A percentile compares a stretch with the other conserved stretches of the same genome.
These are phyloP conservation scores for Macrotis lagotis DNA, from an alignment of 2,113 vertebrate genomes.

Conservation along the genomic window DNA sequence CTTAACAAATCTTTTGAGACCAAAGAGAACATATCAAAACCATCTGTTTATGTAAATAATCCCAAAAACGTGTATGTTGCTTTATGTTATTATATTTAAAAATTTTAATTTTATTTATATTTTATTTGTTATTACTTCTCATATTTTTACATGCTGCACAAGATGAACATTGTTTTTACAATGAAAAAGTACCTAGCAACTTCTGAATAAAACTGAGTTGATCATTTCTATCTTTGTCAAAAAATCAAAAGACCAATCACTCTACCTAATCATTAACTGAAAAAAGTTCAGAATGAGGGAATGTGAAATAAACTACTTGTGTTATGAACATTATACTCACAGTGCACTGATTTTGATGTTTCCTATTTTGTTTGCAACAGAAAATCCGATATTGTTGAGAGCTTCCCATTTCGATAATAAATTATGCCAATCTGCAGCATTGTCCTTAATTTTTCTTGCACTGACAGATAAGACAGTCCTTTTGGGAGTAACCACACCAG, in stretches of 20 bases:
- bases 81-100: not conserved
- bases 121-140: no score
- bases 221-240: not conserved
- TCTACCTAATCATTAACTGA: not conserved
- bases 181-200: not conserved
- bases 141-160: not conserved
- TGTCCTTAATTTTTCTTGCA: constrained; percentile 94
- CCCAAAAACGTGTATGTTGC: not conserved
- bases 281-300: not conserved
- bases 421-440: constrained; percentile 97
- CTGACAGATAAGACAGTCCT: constrained; percentile 89
- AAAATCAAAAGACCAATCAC: not conserved
- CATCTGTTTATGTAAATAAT: not conserved
- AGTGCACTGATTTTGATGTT: constrained; percentile 85
- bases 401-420: constrained; percentile 93
- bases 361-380: constrained; percentile 84
- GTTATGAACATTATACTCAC: constrained; percentile 80
- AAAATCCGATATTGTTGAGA: constrained; percentile 88
- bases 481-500: constrained; percentile 80
- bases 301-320: not conserved
- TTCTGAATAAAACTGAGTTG: not conserved
- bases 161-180: not conserved
- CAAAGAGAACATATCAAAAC: not conserved
- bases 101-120: not conserved
- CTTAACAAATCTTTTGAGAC: not conserved